phyloP scores from a whole-genome alignment of 2,888 invertebrate genomes.

The Anorthoa munda region DNA sequence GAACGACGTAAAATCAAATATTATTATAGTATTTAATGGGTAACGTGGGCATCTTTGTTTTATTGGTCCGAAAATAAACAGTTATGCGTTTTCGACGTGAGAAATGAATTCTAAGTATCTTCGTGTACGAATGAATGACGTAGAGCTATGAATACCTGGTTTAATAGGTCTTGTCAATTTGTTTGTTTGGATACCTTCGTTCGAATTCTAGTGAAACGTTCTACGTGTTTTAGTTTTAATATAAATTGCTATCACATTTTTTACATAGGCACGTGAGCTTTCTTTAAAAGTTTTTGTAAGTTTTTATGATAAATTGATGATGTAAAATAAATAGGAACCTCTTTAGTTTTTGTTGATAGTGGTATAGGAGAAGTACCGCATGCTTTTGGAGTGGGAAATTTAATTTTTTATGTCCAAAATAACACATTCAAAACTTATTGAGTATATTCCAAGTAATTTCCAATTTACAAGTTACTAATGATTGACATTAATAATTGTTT shows the following conservation, averaged over 20 bases:
- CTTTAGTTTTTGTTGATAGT: constrained; percentile 45
- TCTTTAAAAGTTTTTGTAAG: constrained; percentile 23
- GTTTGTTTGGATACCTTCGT: constrained; percentile 52
- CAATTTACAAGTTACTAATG: no score
- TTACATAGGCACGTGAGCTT: constrained; percentile 26
- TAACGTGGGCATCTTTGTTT: constrained; percentile 80
- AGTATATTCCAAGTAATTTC: no score
- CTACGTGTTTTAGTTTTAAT: constrained; percentile 13
- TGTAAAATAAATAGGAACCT: constrained; percentile 43
- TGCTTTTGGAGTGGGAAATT: not conserved
- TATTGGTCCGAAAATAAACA: constrained; percentile 79
- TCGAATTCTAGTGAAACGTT: constrained; percentile 38
- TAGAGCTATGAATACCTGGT: constrained; percentile 62
- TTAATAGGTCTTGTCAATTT: constrained; percentile 66
- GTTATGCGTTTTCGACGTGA: constrained; percentile 69
- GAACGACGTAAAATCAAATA: constrained; percentile 85
- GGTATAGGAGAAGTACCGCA: not conserved
- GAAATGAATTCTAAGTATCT: constrained; percentile 69
- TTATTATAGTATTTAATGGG: constrained; percentile 82
- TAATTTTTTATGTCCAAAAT: not conserved
- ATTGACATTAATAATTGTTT: no score
- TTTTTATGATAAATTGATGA: constrained; percentile 48
- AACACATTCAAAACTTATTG: not conserved
- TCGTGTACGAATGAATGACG: constrained; percentile 64
- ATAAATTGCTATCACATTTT: constrained; percentile 57